These are phyloP conservation scores for Aproaerema taeniolella DNA, from an alignment of 2,888 invertebrate species.

Conservation along the genomic window DNA sequence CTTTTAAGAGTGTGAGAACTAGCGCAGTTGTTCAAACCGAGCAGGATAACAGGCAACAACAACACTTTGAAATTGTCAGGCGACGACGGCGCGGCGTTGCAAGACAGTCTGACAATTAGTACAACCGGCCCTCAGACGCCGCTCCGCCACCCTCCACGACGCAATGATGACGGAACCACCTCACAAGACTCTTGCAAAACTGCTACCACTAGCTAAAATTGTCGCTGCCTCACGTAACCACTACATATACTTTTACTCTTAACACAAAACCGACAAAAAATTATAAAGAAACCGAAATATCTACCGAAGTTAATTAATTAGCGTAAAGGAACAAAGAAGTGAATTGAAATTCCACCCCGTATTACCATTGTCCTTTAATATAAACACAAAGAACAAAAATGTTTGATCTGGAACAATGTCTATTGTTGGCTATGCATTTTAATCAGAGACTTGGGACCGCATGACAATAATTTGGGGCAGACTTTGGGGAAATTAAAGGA, in stretches of 20 bases:
- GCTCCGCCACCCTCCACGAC: conserved; percentile 33
- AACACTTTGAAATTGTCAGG: conserved; percentile 21
- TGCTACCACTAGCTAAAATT: conserved; percentile 19
- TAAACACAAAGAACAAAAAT: conserved; percentile 55
- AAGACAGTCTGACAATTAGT: conserved; percentile 51
- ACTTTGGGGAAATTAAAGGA: conserved; percentile 25
- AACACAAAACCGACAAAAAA: neutral
- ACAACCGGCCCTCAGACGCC: conserved; percentile 50
- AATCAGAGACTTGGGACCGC: conserved; percentile 42
- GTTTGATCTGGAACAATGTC: conserved; percentile 55
- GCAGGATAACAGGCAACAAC: conserved; percentile 17
- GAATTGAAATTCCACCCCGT: conserved; percentile 40
- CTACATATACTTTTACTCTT: neutral
- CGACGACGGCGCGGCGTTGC: conserved; percentile 22
- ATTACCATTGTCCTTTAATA: conserved; percentile 44
- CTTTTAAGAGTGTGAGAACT: conserved; percentile 8
- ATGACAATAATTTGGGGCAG: conserved; percentile 27
- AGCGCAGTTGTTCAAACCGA: conserved; percentile 9
- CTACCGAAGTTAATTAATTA: conserved; percentile 30
- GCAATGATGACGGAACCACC: conserved; percentile 42
- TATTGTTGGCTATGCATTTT: conserved; percentile 55
- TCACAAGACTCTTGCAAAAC: conserved; percentile 24
- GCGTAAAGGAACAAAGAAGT: conserved; percentile 40
- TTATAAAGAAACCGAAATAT: conserved; percentile 11
- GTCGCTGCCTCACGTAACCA: conserved; percentile 1